Base-by-base conservation (phyloP, 2,113 vertebrate genomes). In the Dasyornis broadbenti region DNA sequence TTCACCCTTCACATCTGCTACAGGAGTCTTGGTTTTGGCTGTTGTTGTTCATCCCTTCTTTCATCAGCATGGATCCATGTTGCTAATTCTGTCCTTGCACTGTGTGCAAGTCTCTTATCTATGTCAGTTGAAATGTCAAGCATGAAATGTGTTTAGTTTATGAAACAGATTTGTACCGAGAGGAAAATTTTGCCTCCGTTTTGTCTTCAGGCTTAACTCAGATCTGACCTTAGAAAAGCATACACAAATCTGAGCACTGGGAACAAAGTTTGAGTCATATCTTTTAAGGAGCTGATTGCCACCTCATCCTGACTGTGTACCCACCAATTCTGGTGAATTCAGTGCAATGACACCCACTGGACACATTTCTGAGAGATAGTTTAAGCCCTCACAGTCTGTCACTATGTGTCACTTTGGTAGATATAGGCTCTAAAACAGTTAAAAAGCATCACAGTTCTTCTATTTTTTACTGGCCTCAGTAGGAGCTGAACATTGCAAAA, bases 91-190 rank as follows among this genome's bases (percentile, higher is more conserved):
- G 60, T 63, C 47, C 35, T 88, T 86, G 40, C 24, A 61, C 78
- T 47, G 33, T 37, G 17, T 82, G 31, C 42, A 91, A 76, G 56
- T 86, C 66, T 80, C 71, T 85, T 92, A 86, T 63, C 6, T 6
- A 88, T 94, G 90, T 50, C 70, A 80, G 35, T 83, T 72, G 82
- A 96, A 96, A 95, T 94, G 82, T 94, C 94, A 96, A 95, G 87
- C 82, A 60, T 94, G 68, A 94, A 95, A 93, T 90, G 30, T 56
- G 30, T 88, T 94, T 66, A 82, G 39, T 82, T 21, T 40, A 70
- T 37, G 60, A 53, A 95, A 83, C 47, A 75, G 60, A 80, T 65
- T 82, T 92, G 27, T 59, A 94, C 15, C 0, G 1, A 95, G 63
- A 73, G 35, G 54, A 91, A 77, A 94, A 90, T 68, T 81, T 85